Evolutionary conservation across 2,797 vertebrate genomes (phyloP).

Genomic region (Leuciscus waleckii): DNA sequence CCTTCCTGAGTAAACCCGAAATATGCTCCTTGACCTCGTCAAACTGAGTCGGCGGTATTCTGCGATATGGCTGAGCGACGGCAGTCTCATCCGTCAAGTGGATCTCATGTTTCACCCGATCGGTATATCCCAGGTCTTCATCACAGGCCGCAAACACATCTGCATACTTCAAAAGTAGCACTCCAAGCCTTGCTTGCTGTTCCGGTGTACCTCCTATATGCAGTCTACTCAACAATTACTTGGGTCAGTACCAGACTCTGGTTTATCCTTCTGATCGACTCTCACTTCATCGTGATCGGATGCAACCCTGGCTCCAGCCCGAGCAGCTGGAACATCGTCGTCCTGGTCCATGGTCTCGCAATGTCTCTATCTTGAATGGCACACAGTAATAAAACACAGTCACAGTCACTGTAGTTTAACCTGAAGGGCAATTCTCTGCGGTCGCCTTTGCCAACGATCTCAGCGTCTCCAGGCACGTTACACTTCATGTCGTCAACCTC

Average conservation of each 20-base stretch:
- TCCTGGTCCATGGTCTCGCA: too few relatives aligned
- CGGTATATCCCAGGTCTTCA: neutral
- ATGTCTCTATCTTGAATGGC: too few relatives aligned
- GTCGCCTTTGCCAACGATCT: too few relatives aligned
- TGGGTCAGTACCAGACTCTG: neutral
- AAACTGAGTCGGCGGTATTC: neutral
- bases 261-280: rapidly evolving
- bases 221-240: neutral
- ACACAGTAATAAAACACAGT: too few relatives aligned
- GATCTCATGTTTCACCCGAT: neutral
- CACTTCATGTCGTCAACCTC: neutral
- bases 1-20: neutral
- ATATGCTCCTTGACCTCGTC: neutral
- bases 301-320: too few relatives aligned
- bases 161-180: neutral
- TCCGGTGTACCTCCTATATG: neutral
- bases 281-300: neutral
- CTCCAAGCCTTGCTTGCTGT: neutral
- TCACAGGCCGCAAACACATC: neutral
- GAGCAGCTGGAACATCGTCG: too few relatives aligned
- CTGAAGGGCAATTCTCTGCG: too few relatives aligned
- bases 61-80: neutral
- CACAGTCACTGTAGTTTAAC: too few relatives aligned
- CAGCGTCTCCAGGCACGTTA: too few relatives aligned
- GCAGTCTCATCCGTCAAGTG: neutral